Base-by-base conservation (phyloP, 2,797 vertebrate species). In the Cyclopterus lumpus region DNA sequence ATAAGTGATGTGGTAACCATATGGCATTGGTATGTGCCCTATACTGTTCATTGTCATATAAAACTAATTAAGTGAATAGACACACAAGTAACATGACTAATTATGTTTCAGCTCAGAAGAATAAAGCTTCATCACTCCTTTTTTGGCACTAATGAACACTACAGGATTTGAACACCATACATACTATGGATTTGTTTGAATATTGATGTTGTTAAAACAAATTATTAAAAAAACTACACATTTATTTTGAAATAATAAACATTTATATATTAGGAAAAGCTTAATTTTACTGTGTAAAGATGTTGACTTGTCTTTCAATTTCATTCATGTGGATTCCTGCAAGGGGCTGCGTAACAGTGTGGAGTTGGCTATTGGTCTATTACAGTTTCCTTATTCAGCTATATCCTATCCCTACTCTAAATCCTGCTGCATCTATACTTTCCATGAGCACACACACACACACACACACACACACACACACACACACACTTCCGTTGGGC, bases 361-460 rank as follows among this genome's bases (percentile, higher is more conserved):
- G 69, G 72, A 79, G 73, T 42, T 77, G 8, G 32, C 16, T 8
- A 75, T 60, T 61, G 51, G 48, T 69, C 66, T 68, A 77, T 80
- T 73, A 67, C 38, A 57, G 59, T 79, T 79, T 81, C 62, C 53
- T 67, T 76, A 75, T 85, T 81, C 68, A 88, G 62, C 73, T 70
- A 6, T 74, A 77, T 77, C 70, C 67, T 80, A 63, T 80, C 57
- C 60, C 53, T 42, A 80, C 67, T 48, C 46, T 73, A 59, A 86
- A 79, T 71, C 72, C 62, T 75, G 46, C 65, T 79, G 55, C 8
- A 22, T 66, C 63, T 80, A 69, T 72, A 67, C 53, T 83, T 84
- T 73, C 18, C 53, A 73, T 36, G 15, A 38, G 80, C 12, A 60
- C 60, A 71, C 32, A 61, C 53, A 80, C 5, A 80, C 12, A 60